These are phyloP conservation scores for Peromyscus aztecus DNA, from an alignment of 2,797 vertebrate genomes.

Conservation along the genomic window DNA sequence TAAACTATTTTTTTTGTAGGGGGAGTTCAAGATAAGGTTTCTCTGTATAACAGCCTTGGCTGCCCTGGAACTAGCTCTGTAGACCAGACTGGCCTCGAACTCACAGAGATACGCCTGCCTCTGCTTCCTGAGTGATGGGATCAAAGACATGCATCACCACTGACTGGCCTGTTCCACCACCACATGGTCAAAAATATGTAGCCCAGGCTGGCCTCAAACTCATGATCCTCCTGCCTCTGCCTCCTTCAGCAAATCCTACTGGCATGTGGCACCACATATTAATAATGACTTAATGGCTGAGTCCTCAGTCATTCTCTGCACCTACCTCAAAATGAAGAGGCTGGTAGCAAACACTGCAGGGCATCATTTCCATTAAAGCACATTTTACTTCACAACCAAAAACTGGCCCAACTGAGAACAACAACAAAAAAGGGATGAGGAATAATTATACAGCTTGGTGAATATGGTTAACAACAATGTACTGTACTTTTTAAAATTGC, in stretches of 20 bases:
- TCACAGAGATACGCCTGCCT: no score
- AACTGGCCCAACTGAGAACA: not conserved
- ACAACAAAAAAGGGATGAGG: not conserved
- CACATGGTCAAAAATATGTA: no score
- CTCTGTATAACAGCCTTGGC: no score
- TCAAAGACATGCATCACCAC: no score
- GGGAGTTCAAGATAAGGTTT: no score
- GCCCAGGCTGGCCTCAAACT: no score
- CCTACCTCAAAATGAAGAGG: not conserved
- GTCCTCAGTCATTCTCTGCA: not conserved
- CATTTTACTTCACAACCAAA: constrained; percentile 5
- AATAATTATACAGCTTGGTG: not conserved
- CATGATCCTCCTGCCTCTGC: no score
- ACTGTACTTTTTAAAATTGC: not conserved
- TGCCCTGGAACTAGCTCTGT: no score
- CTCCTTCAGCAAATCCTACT: no score
- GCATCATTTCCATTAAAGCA: not conserved
- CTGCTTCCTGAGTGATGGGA: no score
- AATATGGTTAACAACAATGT: not conserved
- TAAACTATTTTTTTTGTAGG: not conserved
- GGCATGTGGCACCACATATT: not conserved
- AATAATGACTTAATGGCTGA: not conserved
- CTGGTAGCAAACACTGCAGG: not conserved
- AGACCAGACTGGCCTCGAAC: no score
- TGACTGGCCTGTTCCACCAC: no score